Evolutionary conservation across 1,140 invertebrate genomes (phyloP).

Genomic region (Zaprionus tsacasi): DNA sequence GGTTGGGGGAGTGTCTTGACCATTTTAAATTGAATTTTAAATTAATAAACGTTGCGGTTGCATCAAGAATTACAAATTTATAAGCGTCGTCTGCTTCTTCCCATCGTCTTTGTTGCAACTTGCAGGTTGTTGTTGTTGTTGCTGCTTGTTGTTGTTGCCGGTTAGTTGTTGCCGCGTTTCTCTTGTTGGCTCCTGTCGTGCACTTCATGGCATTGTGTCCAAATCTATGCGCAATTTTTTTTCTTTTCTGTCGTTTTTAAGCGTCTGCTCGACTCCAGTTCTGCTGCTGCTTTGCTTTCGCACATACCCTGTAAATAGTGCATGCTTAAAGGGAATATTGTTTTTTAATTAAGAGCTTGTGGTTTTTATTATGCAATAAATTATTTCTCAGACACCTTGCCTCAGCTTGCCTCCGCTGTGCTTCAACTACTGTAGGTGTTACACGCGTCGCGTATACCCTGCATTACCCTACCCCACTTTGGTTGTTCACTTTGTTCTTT

Average conservation of each 20-base stretch:
- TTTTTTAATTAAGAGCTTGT: neutral
- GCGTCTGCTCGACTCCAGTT: conserved; percentile 36
- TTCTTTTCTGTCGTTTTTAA: conserved; percentile 53
- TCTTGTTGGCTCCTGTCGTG: conserved; percentile 33
- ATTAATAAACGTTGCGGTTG: conserved; percentile 80
- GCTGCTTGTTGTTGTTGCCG: conserved; percentile 32
- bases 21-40: conserved; percentile 82
- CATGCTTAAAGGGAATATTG: neutral
- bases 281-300: conserved; percentile 47
- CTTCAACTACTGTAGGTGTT: neutral
- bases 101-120: conserved; percentile 36
- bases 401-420: neutral
- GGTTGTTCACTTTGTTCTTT: conserved; percentile 47
- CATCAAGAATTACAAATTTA: conserved; percentile 82
- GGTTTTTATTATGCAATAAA: neutral
- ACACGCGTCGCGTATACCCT: neutral
- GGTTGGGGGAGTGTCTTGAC: conserved; percentile 45
- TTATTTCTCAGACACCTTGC: neutral
- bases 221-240: conserved; percentile 74
- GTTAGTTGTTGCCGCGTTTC: conserved; percentile 32
- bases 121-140: conserved; percentile 13
- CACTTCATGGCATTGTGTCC: conserved; percentile 60
- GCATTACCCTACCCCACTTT: neutral
- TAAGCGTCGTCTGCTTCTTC: conserved; percentile 59
- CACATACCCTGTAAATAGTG: conserved; percentile 8